phyloP scores from a whole-genome alignment of 2,113 vertebrate species.

The Callorhinus ursinus region DNA sequence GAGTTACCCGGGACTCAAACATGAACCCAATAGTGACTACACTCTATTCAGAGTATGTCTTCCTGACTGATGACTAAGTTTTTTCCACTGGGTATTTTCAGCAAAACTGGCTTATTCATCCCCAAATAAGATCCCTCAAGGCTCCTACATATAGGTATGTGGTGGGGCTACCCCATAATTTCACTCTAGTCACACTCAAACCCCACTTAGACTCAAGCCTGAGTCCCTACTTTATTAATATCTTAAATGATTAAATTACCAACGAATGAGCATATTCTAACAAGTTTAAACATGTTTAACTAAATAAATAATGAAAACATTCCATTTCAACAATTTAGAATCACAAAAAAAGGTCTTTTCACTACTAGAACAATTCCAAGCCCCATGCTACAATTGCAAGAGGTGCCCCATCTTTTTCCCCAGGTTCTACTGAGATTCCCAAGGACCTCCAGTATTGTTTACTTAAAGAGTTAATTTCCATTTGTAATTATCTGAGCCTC shows the following conservation, averaged over 20 bases:
- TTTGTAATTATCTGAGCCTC: neutral
- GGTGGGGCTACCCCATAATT: neutral
- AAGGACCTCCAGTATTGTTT: neutral
- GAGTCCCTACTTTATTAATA: neutral
- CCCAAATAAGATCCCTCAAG: neutral
- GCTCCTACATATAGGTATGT: neutral
- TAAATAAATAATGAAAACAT: neutral
- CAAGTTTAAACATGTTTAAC: neutral
- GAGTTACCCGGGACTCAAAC: neutral
- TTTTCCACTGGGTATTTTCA: neutral
- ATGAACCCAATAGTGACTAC: neutral
- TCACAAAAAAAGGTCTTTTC: neutral
- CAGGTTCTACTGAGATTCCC: neutral
- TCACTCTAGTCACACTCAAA: neutral
- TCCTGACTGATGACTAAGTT: neutral
- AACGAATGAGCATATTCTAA: neutral
- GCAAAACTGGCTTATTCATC: neutral
- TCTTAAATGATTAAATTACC: neutral
- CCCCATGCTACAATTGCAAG: neutral
- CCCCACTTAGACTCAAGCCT: neutral
- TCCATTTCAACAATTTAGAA: neutral
- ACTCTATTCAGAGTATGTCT: neutral
- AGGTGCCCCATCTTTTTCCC: neutral
- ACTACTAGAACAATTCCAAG: neutral
- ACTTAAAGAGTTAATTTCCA: neutral